Conservation (phyloP, 1,140 invertebrate species). For the Melanaphis sacchari region DNA sequence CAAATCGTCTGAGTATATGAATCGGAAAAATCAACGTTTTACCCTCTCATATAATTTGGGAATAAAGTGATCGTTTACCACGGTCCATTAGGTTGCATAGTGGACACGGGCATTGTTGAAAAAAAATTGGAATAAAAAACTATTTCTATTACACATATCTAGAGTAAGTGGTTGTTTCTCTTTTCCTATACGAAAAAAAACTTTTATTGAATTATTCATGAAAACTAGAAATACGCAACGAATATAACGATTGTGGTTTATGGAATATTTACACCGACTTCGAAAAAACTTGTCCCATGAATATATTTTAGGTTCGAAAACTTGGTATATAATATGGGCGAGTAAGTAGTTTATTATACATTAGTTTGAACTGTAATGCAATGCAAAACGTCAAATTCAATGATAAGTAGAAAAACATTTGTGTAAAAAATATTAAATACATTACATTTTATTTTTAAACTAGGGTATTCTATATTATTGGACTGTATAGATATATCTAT, state of each 20-base stretch:
- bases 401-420: neutral
- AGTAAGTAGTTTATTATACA: slow-evolving; percentile 26
- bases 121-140: slow-evolving; percentile 34
- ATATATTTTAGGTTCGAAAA: slow-evolving; percentile 43
- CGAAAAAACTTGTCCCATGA: slow-evolving; percentile 55
- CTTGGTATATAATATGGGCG: neutral
- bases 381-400: neutral
- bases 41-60: slow-evolving; percentile 8
- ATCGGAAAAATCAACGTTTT: slow-evolving; percentile 39
- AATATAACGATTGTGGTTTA: slow-evolving; percentile 53
- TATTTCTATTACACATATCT: slow-evolving; percentile 11
- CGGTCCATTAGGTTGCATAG: slow-evolving; percentile 31
- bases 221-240: slow-evolving; percentile 37
- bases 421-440: neutral
- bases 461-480: too few species aligned
- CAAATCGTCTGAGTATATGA: neutral
- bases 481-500: too few species aligned
- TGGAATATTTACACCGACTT: slow-evolving; percentile 49
- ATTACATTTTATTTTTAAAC: neutral
- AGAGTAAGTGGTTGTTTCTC: slow-evolving; percentile 5
- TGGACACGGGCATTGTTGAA: neutral
- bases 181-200: slow-evolving; percentile 32
- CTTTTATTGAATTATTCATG: slow-evolving; percentile 57
- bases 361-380: neutral
- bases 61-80: slow-evolving; percentile 40